Conservation (phyloP, 2,797 vertebrate genomes). For the Lagocephalus sceleratus region DNA sequence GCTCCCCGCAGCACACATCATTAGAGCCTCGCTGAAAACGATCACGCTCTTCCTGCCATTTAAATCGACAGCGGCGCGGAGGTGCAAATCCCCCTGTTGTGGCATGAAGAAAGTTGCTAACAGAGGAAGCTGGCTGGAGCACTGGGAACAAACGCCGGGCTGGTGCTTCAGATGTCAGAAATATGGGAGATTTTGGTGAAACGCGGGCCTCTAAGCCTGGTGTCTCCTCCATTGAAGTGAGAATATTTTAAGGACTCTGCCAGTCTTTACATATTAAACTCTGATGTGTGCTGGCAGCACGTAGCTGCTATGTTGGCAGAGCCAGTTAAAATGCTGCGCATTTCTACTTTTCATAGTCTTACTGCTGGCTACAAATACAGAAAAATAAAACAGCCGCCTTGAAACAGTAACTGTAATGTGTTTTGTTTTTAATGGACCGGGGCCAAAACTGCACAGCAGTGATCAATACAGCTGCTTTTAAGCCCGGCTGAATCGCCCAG, state of each 20-base stretch:
- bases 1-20: slow-evolving; percentile 24
- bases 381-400: neutral
- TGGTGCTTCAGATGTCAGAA: no score
- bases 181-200: no score
- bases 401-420: neutral
- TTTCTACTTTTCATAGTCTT: neutral
- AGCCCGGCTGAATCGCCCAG: neutral
- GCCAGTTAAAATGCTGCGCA: no score
- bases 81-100: slow-evolving; percentile 7
- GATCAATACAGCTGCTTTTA: neutral
- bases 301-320: no score
- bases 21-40: slow-evolving; percentile 30
- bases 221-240: no score
- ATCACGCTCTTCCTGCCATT: slow-evolving; percentile 27
- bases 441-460: neutral
- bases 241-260: no score
- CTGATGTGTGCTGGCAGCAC: no score
- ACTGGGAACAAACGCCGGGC: no score
- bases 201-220: no score
- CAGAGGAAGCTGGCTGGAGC: no score
- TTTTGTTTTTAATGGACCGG: neutral
- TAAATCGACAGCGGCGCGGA: slow-evolving; percentile 20
- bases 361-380: neutral
- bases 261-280: no score
- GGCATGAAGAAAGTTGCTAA: slow-evolving; percentile 13